Evolutionary conservation across 2,113 vertebrate species (phyloP), one percentile per base, ranked within the genome.

Genomic region (Clarias gariepinus): DNA sequence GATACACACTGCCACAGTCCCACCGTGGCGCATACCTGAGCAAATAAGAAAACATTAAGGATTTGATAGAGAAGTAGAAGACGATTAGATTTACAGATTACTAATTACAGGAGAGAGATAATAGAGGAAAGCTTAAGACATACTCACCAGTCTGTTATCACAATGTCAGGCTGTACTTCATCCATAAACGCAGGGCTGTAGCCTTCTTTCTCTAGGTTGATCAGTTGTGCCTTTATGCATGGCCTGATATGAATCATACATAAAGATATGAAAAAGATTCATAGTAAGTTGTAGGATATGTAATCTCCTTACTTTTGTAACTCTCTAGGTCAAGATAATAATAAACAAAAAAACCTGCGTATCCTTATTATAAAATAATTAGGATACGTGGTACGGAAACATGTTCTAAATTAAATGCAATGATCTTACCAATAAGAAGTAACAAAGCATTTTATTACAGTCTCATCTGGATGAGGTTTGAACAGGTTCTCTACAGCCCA

Each of bases 81-180:
- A 33, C 11, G 2, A 77, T 1, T 77, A 83, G 30, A 23, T 55
- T 30, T 28, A 25, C 1, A 36, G 33, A 83, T 57, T 41, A 55
- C 53, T n/a, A 6, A 47, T 47, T 47, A 47, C 30, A 53, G 1
- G 12, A 25, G 15, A 8, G 71, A 64, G 73, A 55, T 10, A 41
- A 30, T 16, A 25, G 52, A 25, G 2, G n/a, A 79, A 81, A 10
- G 30, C n/a, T 41, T 5, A 60, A 41, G 36, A 33, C 83, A 28
- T 61, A 63, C 93, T 95, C 71, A 95, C 95, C 95, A 96, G 79
- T 96, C 95, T 47, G 94, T 92, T 89, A 95, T 91, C 55, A 83
- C 78, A 87, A 96, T 95, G 55, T 91, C 41, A 12, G 95, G 95
- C 90, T 94, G 91, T 69, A 92, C 21, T 3, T 89, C 1, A 89